phyloP scores from a whole-genome alignment of 1,140 invertebrate genomes.

The Pogonomyrmex californicus region DNA sequence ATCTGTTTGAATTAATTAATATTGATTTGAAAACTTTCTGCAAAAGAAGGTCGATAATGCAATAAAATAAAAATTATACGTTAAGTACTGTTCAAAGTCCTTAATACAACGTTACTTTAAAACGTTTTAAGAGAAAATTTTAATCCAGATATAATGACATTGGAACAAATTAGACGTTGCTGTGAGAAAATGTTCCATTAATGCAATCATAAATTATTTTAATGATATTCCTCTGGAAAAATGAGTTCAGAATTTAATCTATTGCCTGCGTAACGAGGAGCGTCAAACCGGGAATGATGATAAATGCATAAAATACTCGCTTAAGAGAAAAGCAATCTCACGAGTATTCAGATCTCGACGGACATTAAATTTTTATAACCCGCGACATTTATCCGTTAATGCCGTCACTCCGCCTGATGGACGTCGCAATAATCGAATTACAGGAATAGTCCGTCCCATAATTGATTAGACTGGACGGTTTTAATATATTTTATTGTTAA shows the following conservation, averaged over 20 bases:
- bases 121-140: not conserved
- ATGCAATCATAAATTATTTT: conserved; percentile 39
- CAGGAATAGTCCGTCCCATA: conserved; percentile 18
- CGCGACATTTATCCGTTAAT: conserved; percentile 55
- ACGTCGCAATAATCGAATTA: conserved; percentile 52
- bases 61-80: not conserved
- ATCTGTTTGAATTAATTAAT: not conserved
- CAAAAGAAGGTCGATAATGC: not conserved
- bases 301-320: conserved; percentile 62
- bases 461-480: conserved; percentile 52
- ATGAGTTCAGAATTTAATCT: conserved; percentile 52
- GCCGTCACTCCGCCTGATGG: conserved; percentile 37
- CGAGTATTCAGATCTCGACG: conserved; percentile 61
- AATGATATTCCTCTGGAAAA: conserved; percentile 22
- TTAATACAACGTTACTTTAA: not conserved
- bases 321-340: conserved; percentile 62
- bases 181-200: not conserved
- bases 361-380: conserved; percentile 63
- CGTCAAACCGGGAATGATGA: conserved; percentile 58
- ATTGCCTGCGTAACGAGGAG: conserved; percentile 25
- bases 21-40: not conserved
- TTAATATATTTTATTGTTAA: conserved; percentile 27
- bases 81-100: not conserved
- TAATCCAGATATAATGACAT: not conserved
- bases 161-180: conserved; percentile 11